Base-by-base conservation (phyloP, 2,797 vertebrate species). In the Thunnus albacares region DNA sequence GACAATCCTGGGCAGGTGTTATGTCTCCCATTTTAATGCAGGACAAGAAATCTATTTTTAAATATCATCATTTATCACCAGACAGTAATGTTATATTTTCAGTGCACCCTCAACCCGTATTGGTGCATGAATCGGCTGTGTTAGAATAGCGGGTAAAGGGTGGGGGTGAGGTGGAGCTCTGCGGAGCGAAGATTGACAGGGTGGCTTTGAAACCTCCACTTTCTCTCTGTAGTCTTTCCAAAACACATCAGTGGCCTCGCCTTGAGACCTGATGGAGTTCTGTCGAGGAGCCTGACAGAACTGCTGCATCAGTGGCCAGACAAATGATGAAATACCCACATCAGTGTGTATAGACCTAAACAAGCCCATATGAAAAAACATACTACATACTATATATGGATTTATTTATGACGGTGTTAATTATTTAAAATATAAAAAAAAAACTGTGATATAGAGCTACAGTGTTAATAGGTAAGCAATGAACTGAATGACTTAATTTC, bases 181-280 rank as follows among this genome's bases (percentile, higher is more conserved):
- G 86, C 35, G 84, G 88, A 90, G 79, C 30, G 84, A 79, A 90
- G 92, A 91, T 71, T 90, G 93, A 94, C 92, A 92, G 87, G 74
- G 84, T 58, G 80, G 87, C 92, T 93, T 93, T 89, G 85, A 92
- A 92, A 89, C 73, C 89, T 80, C 75, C 59, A 85, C 86, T 83
- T 92, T 94, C 79, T 86, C 90, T 93, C 76, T 93, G 89, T 93
- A 92, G 87, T 91, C 87, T 70, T 87, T 94, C 92, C 93, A 95
- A 90, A 91, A 93, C 88, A 93, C 89, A 95, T 88, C 86, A 90
- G 87, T 71, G 77, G 84, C 58, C 72, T 80, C 26, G 74, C 77
- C 83, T 71, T 10, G 70, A 81, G 77, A 90, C 11, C 71, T 84
- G 88, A 86, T 59, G 71, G 89, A 92, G 73, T 68, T 80, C 79